Evolutionary conservation across 2,797 vertebrate genomes (phyloP).

Genomic region (Apogon talboti): DNA sequence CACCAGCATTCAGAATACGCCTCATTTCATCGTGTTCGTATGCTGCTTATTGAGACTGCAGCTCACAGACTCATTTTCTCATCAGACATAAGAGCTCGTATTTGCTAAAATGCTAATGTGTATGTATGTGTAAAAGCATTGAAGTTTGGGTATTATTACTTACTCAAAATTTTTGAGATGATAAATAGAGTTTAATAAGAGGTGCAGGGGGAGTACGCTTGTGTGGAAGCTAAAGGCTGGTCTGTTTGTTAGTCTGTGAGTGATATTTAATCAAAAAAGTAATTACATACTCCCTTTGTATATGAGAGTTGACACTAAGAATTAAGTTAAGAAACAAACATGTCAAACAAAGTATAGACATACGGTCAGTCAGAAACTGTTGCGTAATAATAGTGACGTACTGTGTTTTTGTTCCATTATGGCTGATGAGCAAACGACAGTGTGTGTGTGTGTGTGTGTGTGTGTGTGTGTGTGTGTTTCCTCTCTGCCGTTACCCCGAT

Average conservation of each 20-base stretch:
- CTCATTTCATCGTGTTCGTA: slow-evolving; percentile 5
- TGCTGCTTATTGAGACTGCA: background rate
- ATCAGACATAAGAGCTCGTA: no score
- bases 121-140: no score
- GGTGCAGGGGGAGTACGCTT: background rate
- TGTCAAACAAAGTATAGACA: slow-evolving; percentile 9
- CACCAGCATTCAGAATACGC: background rate
- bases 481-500: slow-evolving; percentile 5
- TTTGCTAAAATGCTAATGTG: no score
- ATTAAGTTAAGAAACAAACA: slow-evolving; percentile 27
- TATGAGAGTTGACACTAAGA: slow-evolving; percentile 1
- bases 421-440: slow-evolving; percentile 27
- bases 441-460: background rate
- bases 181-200: slow-evolving; percentile 8
- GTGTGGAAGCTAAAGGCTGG: slow-evolving; percentile 4
- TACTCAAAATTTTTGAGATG: no score
- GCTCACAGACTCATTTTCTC: background rate
- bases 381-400: slow-evolving; percentile 15
- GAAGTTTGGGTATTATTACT: no score
- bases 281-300: slow-evolving; percentile 2
- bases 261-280: slow-evolving; percentile 18
- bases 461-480: background rate
- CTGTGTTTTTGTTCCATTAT: slow-evolving; percentile 36
- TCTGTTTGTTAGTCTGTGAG: background rate
- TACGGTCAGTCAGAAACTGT: slow-evolving; percentile 8